Conservation (phyloP, 2,113 vertebrate genomes). For the Dolichallabes microphthalmus region DNA sequence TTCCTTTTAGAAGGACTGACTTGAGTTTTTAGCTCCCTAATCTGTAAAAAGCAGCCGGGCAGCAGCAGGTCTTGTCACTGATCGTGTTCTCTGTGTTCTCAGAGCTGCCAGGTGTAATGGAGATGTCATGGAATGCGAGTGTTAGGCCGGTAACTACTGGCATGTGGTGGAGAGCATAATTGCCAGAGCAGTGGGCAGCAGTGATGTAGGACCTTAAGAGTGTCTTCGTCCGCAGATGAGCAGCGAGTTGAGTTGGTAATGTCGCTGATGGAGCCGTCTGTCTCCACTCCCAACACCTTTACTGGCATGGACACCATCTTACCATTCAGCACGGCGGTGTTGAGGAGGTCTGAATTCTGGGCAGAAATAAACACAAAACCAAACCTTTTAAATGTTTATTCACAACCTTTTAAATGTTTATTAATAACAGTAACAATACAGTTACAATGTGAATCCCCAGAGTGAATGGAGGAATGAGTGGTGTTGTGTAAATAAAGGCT, state of each 20-base stretch:
- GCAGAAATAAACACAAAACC: neutral
- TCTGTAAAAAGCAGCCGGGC: constrained; percentile 17
- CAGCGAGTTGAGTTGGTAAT: constrained; percentile 85
- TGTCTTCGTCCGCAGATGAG: constrained; percentile 78
- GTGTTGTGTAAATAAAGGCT: too few relatives aligned
- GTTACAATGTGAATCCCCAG: neutral
- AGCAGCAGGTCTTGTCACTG: constrained; percentile 23
- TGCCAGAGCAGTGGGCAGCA: constrained; percentile 13
- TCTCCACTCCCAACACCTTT: constrained; percentile 83
- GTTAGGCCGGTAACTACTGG: constrained; percentile 36
- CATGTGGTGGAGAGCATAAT: constrained; percentile 28
- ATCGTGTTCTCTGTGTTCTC: constrained; percentile 25
- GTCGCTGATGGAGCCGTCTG: constrained; percentile 77
- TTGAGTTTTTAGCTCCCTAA: constrained; percentile 15
- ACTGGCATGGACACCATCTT: constrained; percentile 80
- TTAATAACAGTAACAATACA: neutral
- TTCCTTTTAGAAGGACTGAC: neutral
- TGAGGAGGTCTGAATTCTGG: constrained; percentile 85
- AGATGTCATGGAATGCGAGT: constrained; percentile 41
- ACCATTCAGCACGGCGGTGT: constrained; percentile 87
- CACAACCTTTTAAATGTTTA: neutral
- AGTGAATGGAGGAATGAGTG: neutral
- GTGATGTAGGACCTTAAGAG: constrained; percentile 77
- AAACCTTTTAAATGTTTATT: neutral
- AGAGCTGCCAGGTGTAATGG: constrained; percentile 37